Conservation (phyloP, 2,888 invertebrate species). For the Calameuta idolon region DNA sequence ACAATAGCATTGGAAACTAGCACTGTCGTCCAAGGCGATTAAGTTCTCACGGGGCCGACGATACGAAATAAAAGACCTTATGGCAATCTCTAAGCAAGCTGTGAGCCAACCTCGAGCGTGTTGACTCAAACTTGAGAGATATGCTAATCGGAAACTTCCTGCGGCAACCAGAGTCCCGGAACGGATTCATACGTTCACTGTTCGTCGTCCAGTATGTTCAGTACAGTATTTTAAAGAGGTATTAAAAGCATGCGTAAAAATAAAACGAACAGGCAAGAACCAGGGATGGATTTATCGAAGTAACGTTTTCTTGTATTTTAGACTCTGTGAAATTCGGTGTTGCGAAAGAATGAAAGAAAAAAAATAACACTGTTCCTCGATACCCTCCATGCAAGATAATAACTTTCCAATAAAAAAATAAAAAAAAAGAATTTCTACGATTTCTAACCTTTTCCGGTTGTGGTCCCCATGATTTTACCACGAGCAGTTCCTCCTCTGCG, state of each 20-base stretch:
- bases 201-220: not conserved
- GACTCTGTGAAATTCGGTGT: not conserved
- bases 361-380: not conserved
- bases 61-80: slow-evolving; percentile 1
- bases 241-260: not conserved
- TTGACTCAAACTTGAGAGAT: slow-evolving; percentile 23
- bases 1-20: not conserved
- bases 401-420: not conserved
- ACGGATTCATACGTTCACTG: not conserved
- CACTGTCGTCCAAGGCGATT: not conserved
- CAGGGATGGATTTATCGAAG: too few species aligned
- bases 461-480: slow-evolving; percentile 58
- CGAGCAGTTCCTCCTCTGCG: slow-evolving; percentile 63
- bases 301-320: not conserved
- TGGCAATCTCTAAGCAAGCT: not conserved
- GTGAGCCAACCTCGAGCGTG: slow-evolving; percentile 2
- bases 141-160: slow-evolving; percentile 55
- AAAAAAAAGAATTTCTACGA: not conserved
- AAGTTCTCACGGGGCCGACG: slow-evolving; percentile 4
- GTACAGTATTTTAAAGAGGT: not conserved
- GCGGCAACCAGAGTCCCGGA: slow-evolving; percentile 19
- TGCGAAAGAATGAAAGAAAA: not conserved
- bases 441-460: slow-evolving; percentile 60
- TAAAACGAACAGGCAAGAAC: not conserved
- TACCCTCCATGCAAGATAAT: not conserved